phyloP scores from a whole-genome alignment of 2,888 invertebrate genomes.

The Lasioglossum oenotherae region DNA sequence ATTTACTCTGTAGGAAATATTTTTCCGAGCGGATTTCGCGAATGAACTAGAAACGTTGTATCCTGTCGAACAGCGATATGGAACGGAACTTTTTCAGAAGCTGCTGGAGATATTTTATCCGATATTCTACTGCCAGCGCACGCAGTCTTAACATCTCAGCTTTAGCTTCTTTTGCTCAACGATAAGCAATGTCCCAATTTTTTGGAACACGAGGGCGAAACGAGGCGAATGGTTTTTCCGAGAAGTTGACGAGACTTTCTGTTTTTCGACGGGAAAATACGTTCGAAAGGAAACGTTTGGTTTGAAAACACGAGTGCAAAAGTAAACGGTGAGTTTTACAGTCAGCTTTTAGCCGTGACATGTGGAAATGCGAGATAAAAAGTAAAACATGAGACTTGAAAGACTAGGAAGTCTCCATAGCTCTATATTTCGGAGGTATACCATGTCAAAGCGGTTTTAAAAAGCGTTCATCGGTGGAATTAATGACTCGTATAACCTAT shows the following conservation, averaged over 20 bases:
- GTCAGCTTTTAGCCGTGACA: not conserved
- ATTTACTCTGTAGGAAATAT: not conserved
- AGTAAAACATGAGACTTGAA: not conserved
- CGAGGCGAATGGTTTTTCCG: not conserved
- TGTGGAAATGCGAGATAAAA: not conserved
- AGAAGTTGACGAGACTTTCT: not conserved
- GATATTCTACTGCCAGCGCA: not conserved
- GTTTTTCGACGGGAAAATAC: not conserved
- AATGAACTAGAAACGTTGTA: not conserved
- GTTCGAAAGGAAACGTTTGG: not conserved
- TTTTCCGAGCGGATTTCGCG: not conserved
- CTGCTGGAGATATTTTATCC: not conserved
- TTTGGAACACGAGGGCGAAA: not conserved
- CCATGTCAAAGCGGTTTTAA: not conserved
- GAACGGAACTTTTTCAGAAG: not conserved
- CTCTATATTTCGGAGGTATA: not conserved
- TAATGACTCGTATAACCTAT: not conserved
- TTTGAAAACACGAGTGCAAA: not conserved
- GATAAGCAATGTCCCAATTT: not conserved
- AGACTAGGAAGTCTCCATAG: not conserved
- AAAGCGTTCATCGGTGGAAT: not conserved
- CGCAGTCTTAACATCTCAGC: not conserved
- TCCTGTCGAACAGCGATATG: not conserved
- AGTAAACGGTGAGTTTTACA: not conserved
- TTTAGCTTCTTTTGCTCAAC: not conserved